Base-by-base conservation (phyloP, 1,140 invertebrate species). In the Thaumatotibia leucotreta region DNA sequence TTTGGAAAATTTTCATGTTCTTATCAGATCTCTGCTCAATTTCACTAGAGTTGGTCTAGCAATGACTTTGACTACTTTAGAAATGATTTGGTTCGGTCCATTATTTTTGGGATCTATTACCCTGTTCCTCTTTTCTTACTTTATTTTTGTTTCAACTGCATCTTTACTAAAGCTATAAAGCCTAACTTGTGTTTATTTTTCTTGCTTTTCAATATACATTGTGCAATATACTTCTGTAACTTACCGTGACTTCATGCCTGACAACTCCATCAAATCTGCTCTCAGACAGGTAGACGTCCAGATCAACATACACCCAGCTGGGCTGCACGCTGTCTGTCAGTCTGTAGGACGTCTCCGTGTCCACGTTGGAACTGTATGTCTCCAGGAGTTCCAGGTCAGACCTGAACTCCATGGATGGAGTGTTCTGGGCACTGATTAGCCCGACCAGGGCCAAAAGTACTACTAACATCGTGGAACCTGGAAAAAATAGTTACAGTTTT, bases 231-330 rank as follows among this genome's bases (percentile, higher is more conserved):
- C 8, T 20, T 4, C 35, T 17, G 3, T 6, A 27, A 78, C 80
- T 74, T 67, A 86, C 87, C 65, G 80, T 49, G 54, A 89, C 76
- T 10, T 72, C 64, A 61, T 79, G 72, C 50, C 68, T 66, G 1
- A 88, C 83, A 1, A 77, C 6, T 0, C 88, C 88, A 65, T 80
- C 72, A 61, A 90, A 88, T 61, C 77, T 79, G 9, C 77, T 76
- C 62, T 80, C 77, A 24, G 68, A 64, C 5, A 90, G 58, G 63
- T 83, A 81, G 0, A 88, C 85, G 63, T 90, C 85, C 2, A 90
- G 69, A 24, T 89, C 79, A 0, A 90, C 79, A 4, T 68, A 67
- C 2, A 86, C 64, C 24, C 74, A 63, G 8, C 63, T 69, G 4
- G 88, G 88, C 22, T 83, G 75, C 1, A 90, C 80, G 27, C 63